phyloP scores from a whole-genome alignment of 2,888 invertebrate genomes.

The Watsonalla binaria region DNA sequence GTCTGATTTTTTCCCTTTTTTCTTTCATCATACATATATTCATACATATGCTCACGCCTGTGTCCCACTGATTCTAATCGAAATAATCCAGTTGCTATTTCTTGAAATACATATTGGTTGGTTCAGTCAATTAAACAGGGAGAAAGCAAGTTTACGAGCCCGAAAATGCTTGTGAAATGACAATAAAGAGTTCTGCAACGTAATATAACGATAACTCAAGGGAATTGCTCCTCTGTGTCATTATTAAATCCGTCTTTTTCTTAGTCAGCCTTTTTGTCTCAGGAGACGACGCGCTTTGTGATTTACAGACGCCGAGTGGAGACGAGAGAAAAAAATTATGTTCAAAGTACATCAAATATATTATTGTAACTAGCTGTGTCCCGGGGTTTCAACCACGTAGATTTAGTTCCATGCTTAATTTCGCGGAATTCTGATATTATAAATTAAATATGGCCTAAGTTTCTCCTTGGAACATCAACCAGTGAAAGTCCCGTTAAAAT shows the following conservation, averaged over 20 bases:
- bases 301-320: constrained; percentile 9
- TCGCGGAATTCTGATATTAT: too few species aligned
- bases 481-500: too few species aligned
- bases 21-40: too few species aligned
- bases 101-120: background rate
- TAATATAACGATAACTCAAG: constrained; percentile 21
- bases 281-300: constrained; percentile 18
- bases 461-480: too few species aligned
- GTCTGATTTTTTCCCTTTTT: too few species aligned
- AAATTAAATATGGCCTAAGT: too few species aligned
- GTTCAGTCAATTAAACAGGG: background rate
- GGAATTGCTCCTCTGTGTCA: constrained; percentile 29
- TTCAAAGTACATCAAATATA: background rate
- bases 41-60: too few species aligned
- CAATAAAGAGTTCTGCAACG: constrained; percentile 20
- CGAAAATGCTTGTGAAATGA: constrained; percentile 10
- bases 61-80: too few species aligned
- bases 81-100: background rate
- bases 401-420: too few species aligned
- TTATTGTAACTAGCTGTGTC: background rate
- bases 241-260: constrained; percentile 26
- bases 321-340: background rate
- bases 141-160: background rate
- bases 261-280: constrained; percentile 21
- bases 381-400: too few species aligned